These are phyloP conservation scores for Erythrolamprus reginae DNA, from an alignment of 2,113 vertebrate genomes.

Conservation along the genomic window DNA sequence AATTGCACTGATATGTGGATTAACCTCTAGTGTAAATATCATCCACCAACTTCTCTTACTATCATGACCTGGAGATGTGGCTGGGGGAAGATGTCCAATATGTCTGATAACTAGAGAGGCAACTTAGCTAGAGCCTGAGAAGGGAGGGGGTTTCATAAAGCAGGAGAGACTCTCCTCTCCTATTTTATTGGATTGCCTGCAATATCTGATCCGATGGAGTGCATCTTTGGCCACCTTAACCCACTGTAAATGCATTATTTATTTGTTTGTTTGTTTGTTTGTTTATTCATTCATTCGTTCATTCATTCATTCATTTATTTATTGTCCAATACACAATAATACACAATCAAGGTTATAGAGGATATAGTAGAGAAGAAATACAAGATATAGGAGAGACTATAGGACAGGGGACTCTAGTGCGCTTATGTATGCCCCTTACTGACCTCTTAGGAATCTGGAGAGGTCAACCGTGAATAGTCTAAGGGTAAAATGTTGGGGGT, in stretches of 20 bases:
- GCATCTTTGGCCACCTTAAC: background rate
- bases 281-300: too few relatives aligned
- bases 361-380: too few relatives aligned
- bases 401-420: too few relatives aligned
- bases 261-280: too few relatives aligned
- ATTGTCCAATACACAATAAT: too few relatives aligned
- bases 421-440: too few relatives aligned
- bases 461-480: too few relatives aligned
- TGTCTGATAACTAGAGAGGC: background rate
- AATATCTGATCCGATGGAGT: background rate
- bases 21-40: background rate
- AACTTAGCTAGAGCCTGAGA: background rate
- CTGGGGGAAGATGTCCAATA: background rate
- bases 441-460: too few relatives aligned
- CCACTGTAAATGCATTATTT: background rate
- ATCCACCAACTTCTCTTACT: background rate
- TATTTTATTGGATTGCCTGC: background rate
- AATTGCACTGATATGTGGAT: background rate
- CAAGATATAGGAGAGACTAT: too few relatives aligned
- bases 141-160: background rate
- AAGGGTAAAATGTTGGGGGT: too few relatives aligned
- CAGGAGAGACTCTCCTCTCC: background rate
- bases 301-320: too few relatives aligned
- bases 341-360: too few relatives aligned
- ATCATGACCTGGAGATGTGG: background rate